Conservation (phyloP, 1,140 invertebrate species). For the Rhizoglyphus robini region DNA sequence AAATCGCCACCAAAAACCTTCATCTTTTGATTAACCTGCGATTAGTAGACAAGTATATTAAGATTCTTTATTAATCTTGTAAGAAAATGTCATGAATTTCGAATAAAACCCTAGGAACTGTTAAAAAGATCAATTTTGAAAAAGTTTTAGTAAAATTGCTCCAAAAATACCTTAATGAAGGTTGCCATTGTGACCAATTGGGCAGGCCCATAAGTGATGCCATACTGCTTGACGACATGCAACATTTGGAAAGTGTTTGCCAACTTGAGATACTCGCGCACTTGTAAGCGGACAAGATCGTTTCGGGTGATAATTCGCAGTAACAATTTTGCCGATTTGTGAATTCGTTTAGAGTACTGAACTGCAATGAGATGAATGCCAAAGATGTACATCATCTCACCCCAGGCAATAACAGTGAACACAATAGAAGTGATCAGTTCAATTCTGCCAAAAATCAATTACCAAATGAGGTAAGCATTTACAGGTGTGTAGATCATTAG, state of each 20-base stretch:
- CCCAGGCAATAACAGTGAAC: background rate
- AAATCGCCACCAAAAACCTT: too few relatives aligned
- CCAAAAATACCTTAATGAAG: background rate
- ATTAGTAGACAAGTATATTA: too few relatives aligned
- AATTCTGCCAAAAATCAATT: background rate
- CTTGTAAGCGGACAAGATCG: too few relatives aligned
- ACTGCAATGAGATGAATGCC: background rate
- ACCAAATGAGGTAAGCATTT: background rate
- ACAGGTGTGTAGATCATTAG: background rate
- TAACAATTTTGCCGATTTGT: background rate
- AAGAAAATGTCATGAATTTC: background rate
- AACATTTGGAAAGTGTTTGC: background rate
- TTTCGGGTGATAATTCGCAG: background rate
- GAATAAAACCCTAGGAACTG: background rate
- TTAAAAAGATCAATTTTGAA: background rate
- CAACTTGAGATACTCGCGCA: too few relatives aligned
- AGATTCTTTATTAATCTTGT: slow-evolving; percentile 3
- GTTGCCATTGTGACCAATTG: background rate
- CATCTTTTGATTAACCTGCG: too few relatives aligned
- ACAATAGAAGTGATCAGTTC: background rate
- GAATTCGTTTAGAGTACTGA: background rate
- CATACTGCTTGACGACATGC: background rate
- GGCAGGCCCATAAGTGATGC: background rate
- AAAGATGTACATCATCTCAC: background rate
- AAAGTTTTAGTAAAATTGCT: background rate